These are phyloP conservation scores for Microtus montanus DNA, from an alignment of 2,113 vertebrate species.

Conservation along the genomic window DNA sequence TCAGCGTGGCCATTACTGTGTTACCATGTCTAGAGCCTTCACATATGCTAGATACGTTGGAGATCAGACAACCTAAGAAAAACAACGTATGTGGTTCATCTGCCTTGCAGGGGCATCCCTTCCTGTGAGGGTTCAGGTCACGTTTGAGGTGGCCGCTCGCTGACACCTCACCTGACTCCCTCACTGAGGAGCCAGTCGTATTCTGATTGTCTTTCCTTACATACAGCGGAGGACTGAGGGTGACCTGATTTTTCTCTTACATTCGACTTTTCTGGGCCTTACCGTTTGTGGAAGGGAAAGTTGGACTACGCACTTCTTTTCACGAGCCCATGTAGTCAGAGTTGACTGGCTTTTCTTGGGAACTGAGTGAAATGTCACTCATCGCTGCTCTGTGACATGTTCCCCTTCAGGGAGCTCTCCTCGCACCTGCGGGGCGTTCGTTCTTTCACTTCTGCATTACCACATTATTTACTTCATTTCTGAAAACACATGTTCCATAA, in stretches of 20 bases:
- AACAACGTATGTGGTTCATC: not conserved
- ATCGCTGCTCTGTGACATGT: constrained; percentile 44
- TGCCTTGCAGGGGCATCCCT: not conserved
- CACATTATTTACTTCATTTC: constrained; percentile 58
- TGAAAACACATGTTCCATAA: constrained; percentile 33
- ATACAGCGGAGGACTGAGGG: not conserved
- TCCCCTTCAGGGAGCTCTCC: constrained; percentile 59
- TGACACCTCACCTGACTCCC: not conserved
- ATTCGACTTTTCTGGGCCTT: not conserved
- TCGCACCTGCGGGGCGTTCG: constrained; percentile 74
- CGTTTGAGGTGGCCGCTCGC: not conserved
- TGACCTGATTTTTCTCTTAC: not conserved
- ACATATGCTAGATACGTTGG: not conserved
- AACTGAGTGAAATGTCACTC: constrained; percentile 48
- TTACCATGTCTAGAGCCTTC: not conserved
- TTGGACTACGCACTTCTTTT: not conserved
- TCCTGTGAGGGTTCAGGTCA: not conserved
- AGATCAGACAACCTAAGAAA: not conserved
- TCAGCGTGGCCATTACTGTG: not conserved
- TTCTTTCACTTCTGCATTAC: constrained; percentile 81
- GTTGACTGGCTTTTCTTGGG: constrained; percentile 2
- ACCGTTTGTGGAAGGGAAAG: not conserved
- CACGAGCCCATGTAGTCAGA: not conserved
- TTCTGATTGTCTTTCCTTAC: not conserved
- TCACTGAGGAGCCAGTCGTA: not conserved